Evolutionary conservation across 2,113 vertebrate genomes (phyloP).

Genomic region (Sardina pilchardus): DNA sequence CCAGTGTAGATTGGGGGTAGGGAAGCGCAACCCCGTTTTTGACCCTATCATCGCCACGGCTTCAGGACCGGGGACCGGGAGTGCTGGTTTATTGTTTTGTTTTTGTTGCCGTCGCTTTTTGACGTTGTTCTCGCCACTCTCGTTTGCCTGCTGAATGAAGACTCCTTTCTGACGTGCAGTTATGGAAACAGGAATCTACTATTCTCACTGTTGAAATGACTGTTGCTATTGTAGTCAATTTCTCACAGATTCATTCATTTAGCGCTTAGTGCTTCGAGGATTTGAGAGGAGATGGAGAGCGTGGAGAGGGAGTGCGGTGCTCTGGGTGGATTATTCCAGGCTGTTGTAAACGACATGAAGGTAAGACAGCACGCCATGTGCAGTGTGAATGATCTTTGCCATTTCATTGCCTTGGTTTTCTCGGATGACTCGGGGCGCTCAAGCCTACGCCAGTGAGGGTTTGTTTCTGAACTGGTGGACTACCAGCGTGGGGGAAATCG

Average conservation of each 20-base stretch:
- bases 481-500: conserved; percentile 26
- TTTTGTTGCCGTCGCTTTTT: conserved; percentile 22
- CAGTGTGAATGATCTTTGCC: conserved; percentile 40
- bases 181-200: background rate
- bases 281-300: conserved; percentile 75
- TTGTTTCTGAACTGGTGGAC: background rate
- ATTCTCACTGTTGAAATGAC: conserved; percentile 37
- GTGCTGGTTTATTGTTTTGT: conserved; percentile 24
- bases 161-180: background rate
- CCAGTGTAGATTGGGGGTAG: conserved; percentile 43
- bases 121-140: background rate
- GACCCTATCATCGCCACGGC: conserved; percentile 45
- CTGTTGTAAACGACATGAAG: conserved; percentile 98
- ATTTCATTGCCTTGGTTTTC: conserved; percentile 75
- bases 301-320: conserved; percentile 94
- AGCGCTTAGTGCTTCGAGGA: conserved; percentile 39
- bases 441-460: conserved; percentile 38
- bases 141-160: background rate
- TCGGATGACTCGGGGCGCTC: conserved; percentile 23
- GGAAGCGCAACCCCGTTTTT: conserved; percentile 38
- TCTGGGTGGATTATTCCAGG: conserved; percentile 94
- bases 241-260: conserved; percentile 36
- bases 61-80: conserved; percentile 16
- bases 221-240: background rate
- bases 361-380: conserved; percentile 61